Evolutionary conservation across 2,113 vertebrate species (phyloP), one percentile per base, ranked within the genome.

Genomic region (Cathartes aura): DNA sequence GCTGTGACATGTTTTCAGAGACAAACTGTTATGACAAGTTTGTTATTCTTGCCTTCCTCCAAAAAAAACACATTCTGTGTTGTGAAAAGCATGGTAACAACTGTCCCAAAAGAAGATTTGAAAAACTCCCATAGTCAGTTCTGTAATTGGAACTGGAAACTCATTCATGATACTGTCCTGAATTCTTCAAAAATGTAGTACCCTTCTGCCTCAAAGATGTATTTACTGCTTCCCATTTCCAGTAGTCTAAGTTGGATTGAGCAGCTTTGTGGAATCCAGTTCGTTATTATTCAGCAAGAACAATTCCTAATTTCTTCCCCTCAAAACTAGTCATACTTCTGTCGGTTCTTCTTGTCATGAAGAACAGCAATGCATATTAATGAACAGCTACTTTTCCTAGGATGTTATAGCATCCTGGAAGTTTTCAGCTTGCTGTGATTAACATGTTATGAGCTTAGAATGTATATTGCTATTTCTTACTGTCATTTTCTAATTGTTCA

Each of bases 251-350:
- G 29, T 53, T 83, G 34, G 1, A 86, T 71, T 1, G 1, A 27
- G 55, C 11, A 38, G 42, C 16, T 96, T 66, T 91, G 71, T 71
- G 38, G 42, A 89, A 80, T 55, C 1, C 1, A 82, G 20, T 62
- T 88, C 53, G 63, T 96, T 90, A 83, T 56, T 85, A 82, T 86
- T 95, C 74, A 83, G 50, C 5, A 3, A 82, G 67, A 93, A 74
- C 38, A 76, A 73, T 87, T 94, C 81, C 64, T 91, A 94, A 88
- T 75, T 93, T 58, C 63, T 80, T 93, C n/a, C 18, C 55, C 60
- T 96, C 71, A 90, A 91, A 93, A 86, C 32, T 90, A 95, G 74
- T 80, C 87, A 89, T 76, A 88, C 47, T 87, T 89, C 68, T 93
- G 81, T 88, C 89, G 75, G 50, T 87, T 94, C 40, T 84, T n/a